Base-by-base conservation (phyloP, 64 coral and sea anemone species). In the Acropora yongei region DNA sequence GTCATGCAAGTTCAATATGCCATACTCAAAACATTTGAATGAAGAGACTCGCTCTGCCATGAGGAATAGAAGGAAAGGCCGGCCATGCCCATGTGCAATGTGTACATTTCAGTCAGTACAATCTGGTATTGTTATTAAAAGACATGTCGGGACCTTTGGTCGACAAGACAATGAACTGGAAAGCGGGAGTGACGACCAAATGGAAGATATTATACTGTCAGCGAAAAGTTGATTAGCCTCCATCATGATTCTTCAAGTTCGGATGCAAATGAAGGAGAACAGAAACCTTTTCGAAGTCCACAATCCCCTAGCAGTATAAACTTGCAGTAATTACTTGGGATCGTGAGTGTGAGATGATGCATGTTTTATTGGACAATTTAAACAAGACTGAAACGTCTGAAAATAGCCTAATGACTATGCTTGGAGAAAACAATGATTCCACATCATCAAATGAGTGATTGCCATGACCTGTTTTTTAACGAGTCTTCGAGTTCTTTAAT, bases 61-160 rank as follows among this genome's bases (percentile, higher is more conserved):
- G 76, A 83, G 50, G 50, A 83, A 83, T 83, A 90, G 50, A 55
- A 7, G 50, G 74, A 75, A 73, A 48, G 51, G 43, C 74, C 76
- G 88, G 7, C 63, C 88, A 76, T 79, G 88, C 42, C 88, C 88
- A 13, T 90, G 76, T 80, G 66, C 84, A 42, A 49, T 87, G 3
- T 87, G 66, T 30, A 87, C 17, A 71, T 47, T 13, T 87, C 43
- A 87, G 46, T 72, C 67, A 44, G 68, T 72, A 40, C 48, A 88
- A 41, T 88, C 86, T 55, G 72, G 51, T 45, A 88, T 76, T 75
- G 86, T 88, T 8, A 57, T 88, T 40, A 47, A 88, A 75, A 69
- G 86, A 57, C 86, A 88, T 75, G 48, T 76, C 19, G 74, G 61
- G 72, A 55, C 74, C 66, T 88, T 88, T 88, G 86, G 86, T 40